phyloP scores from a whole-genome alignment of 1,140 invertebrate species.

The Oryctes rhinoceros region DNA sequence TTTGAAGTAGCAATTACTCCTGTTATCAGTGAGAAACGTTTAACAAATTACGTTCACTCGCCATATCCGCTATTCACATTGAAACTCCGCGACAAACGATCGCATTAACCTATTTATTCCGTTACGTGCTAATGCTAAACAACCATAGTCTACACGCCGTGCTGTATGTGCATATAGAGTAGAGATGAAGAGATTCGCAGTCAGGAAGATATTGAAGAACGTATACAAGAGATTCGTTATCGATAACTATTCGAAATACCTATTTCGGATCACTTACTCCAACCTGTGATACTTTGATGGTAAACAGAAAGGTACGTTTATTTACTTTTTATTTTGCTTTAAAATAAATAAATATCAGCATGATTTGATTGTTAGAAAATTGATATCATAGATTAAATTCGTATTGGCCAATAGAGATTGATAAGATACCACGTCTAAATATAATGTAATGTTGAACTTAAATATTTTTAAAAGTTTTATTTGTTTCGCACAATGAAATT shows the following conservation, averaged over 20 bases:
- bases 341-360: too few relatives aligned
- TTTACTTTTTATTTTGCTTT: not conserved
- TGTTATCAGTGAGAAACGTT: constrained; percentile 24
- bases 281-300: not conserved
- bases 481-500: too few relatives aligned
- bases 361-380: not conserved
- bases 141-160: not conserved
- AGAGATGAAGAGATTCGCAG: constrained; percentile 27
- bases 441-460: constrained; percentile 27
- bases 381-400: not conserved
- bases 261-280: constrained; percentile 9
- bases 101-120: constrained; percentile 26
- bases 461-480: not conserved
- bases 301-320: constrained; percentile 7
- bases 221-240: not conserved
- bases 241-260: constrained; percentile 1
- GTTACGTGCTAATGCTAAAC: not conserved
- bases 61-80: constrained; percentile 15
- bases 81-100: constrained; percentile 5
- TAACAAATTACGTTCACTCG: constrained; percentile 29
- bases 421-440: constrained; percentile 20
- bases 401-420: not conserved
- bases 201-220: constrained; percentile 7
- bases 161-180: not conserved
- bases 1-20: constrained; percentile 8